Base-by-base conservation (phyloP, 2,888 invertebrate genomes). In the Tanypteryx hageni region DNA sequence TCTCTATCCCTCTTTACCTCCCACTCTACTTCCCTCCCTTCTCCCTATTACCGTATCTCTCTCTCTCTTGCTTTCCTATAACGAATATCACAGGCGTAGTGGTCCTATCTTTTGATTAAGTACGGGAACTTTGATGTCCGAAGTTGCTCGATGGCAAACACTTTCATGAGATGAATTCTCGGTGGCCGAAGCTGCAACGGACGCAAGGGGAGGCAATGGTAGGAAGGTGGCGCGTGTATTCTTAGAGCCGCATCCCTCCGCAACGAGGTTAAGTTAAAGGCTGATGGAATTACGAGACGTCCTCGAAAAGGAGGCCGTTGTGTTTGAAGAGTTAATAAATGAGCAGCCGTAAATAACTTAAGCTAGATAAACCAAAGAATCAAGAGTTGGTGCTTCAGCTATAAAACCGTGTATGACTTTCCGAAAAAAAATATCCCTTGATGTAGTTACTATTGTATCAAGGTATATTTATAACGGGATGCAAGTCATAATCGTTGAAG, bases 151-250 rank as follows among this genome's bases (percentile, higher is more conserved):
- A 68, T 31, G 89, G 89, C 89, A 89, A 89, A 89, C 89, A 89
- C 61, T 64, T 89, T 89, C 89, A 89, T 89, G 89, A 89, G 89
- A 89, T 89, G 89, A 68, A 89, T 89, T 89, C 56, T 64, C 64
- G 44, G 22, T 27, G 61, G 27, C 86, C 31, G 44, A 16, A 14
- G 86, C 58, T 22, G 85, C 86, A 57, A 57, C 85, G 27, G 59
- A 27, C 58, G 59, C 59, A 58, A 85, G 85, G 85, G 85, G 8
- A 22, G 86, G 82, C 31, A 44, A 56, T n/a, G 64, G 44, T n/a
- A n/a, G n/a, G n/a, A n/a, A n/a, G n/a, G n/a, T 31, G 64, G 31
- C 9, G 58, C 59, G 22, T 59, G 86, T 86, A 57, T 61, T 64
- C 61, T 44, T 64, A 22, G 18, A 9, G 11, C 64, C 64, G 59